Percentiles rank a stretch among this genome's conserved stretches.
These are phyloP conservation scores for Manduca sexta DNA, from an alignment of 1,140 invertebrate species.

Conservation along the genomic window DNA sequence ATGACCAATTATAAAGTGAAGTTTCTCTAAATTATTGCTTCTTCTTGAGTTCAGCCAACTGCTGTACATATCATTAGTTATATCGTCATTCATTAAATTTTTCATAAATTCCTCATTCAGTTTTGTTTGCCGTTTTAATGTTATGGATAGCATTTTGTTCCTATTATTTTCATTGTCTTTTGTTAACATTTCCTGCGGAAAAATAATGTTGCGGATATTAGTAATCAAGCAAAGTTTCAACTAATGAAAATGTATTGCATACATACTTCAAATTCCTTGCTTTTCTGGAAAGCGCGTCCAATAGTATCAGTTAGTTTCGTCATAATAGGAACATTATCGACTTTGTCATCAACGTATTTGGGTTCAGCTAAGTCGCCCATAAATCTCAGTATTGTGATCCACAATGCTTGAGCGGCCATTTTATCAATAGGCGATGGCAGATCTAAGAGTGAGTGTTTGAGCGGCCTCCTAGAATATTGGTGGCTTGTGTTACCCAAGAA, in stretches of 20 bases:
- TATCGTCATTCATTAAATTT: conserved; percentile 80
- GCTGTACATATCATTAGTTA: conserved; percentile 82
- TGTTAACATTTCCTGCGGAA: conserved; percentile 52
- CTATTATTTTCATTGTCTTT: conserved; percentile 41
- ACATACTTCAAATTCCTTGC: conserved; percentile 84
- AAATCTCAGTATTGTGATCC: conserved; percentile 92
- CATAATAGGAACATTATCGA: conserved; percentile 87
- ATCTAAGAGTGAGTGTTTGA: conserved; percentile 86
- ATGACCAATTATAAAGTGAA: conserved; percentile 96
- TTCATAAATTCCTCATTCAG: conserved; percentile 83
- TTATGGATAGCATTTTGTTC: conserved; percentile 82
- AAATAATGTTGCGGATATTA: not conserved
- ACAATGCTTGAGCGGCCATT: conserved; percentile 85
- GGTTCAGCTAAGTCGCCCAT: conserved; percentile 96
- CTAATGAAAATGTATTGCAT: not conserved
- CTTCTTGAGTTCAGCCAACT: conserved; percentile 84
- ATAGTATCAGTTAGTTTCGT: conserved; percentile 87
- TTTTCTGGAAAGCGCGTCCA: conserved; percentile 83
- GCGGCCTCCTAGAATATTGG: conserved; percentile 84
- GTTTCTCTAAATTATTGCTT: conserved; percentile 91
- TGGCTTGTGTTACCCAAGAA: conserved; percentile 85
- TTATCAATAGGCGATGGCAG: conserved; percentile 86
- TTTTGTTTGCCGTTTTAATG: conserved; percentile 89
- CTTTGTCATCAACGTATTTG: conserved; percentile 77
- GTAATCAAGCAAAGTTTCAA: not conserved